Evolutionary conservation across 1,140 invertebrate species (phyloP), one percentile per base, ranked within the genome.

Genomic region (Leptinotarsa texana): DNA sequence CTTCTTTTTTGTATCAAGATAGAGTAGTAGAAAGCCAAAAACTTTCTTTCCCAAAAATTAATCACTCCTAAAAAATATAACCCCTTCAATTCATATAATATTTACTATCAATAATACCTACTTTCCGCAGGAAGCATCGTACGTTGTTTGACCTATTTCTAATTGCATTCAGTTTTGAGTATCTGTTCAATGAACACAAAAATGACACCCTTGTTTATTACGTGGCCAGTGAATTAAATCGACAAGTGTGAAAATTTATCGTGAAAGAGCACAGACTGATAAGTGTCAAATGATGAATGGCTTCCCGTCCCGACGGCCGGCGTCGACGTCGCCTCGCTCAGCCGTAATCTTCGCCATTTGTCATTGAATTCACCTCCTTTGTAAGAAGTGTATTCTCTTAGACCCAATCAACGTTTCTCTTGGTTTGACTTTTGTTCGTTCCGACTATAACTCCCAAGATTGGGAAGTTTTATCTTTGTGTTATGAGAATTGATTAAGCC

Each of bases 281-380:
- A 77, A 73, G 77, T 77, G 74, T 69, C 69, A 73, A 57, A 83
- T 83, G 82, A 83, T 83, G 75, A 76, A 83, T 83, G 70, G 74
- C 70, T 79, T 81, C 80, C 80, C 80, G 78, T 83, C 79, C 76
- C 80, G 82, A 78, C 80, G 80, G 66, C 72, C 80, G 80, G 76
- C 78, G 82, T 82, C 82, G 78, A 74, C 77, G 74, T 74, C 77
- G 77, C 73, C 69, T 79, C 79, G 80, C 79, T 83, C 75, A 72
- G 72, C 74, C 79, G 76, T 83, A 83, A 83, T 83, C 80, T 82
- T 67, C 63, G 67, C 77, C 79, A 83, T 83, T 83, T 83, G 82
- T 83, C 82, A 83, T 83, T 79, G 76, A 76, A 80, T 82, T 82
- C 82, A 83, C 80, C 80, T 83, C 80, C 82, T 81, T 78, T 83